Conservation (phyloP, 1,140 invertebrate species). For the Acyrthosiphon pisum region DNA sequence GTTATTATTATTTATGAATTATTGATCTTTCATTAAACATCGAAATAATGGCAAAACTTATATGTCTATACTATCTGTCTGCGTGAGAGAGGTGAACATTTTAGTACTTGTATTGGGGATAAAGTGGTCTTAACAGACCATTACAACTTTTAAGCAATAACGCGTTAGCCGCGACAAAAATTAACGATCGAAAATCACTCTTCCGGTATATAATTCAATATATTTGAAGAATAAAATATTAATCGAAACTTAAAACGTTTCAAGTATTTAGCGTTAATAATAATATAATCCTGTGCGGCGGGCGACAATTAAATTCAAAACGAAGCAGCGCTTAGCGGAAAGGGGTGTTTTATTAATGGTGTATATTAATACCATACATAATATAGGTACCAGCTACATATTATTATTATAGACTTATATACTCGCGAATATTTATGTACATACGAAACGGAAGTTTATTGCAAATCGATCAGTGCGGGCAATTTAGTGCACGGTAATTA, state of each 20-base stretch:
- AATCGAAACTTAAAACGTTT: background rate
- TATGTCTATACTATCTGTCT: too few relatives aligned
- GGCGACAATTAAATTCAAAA: background rate
- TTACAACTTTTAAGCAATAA: background rate
- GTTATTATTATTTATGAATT: background rate
- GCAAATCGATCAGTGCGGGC: background rate
- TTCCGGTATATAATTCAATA: background rate
- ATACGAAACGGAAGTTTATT: conserved; percentile 15
- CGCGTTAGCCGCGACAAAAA: background rate
- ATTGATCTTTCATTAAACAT: background rate
- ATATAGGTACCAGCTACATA: background rate
- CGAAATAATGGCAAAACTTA: background rate
- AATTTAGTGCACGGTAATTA: background rate
- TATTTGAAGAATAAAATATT: background rate
- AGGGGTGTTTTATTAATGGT: background rate
- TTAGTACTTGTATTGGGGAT: background rate
- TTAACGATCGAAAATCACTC: background rate
- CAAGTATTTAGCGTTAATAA: background rate
- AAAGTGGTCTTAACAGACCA: background rate
- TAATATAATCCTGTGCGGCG: background rate
- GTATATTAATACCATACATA: background rate
- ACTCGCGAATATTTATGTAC: too few relatives aligned
- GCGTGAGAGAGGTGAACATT: too few relatives aligned
- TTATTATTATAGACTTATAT: background rate
- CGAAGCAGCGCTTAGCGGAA: background rate